Conservation (phyloP, 2,888 invertebrate genomes). For the Aphodius sticticus region DNA sequence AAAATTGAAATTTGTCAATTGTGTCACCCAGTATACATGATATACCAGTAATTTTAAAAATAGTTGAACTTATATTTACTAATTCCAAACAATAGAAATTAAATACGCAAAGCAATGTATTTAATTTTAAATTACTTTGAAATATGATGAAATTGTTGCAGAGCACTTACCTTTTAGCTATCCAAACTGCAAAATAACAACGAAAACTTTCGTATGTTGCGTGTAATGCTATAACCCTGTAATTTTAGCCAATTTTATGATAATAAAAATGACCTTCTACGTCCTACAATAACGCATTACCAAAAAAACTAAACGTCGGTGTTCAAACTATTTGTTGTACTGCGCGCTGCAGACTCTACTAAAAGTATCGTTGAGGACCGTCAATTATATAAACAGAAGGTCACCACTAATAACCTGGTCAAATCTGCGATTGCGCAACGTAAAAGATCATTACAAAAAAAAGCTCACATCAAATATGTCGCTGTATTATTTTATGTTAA, state of each 20-base stretch:
- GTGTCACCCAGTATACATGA: too few species aligned
- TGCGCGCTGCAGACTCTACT: not conserved
- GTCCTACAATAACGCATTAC: not conserved
- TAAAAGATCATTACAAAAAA: not conserved
- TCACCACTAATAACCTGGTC: not conserved
- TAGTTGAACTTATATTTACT: too few species aligned
- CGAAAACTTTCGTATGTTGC: not conserved
- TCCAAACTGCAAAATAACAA: not conserved
- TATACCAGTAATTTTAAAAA: too few species aligned
- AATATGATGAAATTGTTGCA: too few species aligned
- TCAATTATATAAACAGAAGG: not conserved
- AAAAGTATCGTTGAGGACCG: not conserved
- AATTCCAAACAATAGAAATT: too few species aligned
- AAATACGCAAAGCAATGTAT: too few species aligned
- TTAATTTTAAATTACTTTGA: too few species aligned
- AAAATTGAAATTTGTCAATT: too few species aligned
- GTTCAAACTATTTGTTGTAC: too few species aligned
- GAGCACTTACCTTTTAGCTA: not conserved
- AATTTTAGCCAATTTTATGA: not conserved
- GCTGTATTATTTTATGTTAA: too few species aligned
- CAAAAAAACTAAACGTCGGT: too few species aligned
- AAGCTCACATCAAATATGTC: too few species aligned
- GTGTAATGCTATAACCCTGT: not conserved
- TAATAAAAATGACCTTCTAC: conserved; percentile 4
- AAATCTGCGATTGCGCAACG: not conserved